Conservation (phyloP, 2,888 invertebrate genomes). For the Drosophila basisetae region DNA sequence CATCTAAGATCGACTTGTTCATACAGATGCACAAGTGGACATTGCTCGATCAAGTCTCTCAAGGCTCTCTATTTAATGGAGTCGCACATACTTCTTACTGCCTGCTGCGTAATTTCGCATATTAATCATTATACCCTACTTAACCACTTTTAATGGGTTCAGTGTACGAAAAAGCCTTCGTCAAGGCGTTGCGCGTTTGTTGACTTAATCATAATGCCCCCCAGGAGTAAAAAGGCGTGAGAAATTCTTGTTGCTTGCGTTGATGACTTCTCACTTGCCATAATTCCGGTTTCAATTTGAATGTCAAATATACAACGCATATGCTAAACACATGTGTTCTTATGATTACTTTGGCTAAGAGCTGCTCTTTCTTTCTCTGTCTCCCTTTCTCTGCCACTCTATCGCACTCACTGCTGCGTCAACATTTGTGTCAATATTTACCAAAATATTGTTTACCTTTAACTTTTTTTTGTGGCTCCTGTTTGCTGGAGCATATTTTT, state of each 20-base stretch:
- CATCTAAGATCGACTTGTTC: neutral
- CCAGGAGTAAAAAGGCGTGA: constrained; percentile 6
- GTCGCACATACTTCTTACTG: neutral
- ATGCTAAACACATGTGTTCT: constrained; percentile 24
- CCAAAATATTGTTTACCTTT: constrained; percentile 69
- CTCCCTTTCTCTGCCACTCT: neutral
- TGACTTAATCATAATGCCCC: neutral
- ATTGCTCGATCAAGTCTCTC: neutral
- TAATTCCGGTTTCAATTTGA: constrained; percentile 11
- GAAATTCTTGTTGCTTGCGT: constrained; percentile 18
- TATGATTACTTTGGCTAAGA: neutral
- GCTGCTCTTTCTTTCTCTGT: neutral
- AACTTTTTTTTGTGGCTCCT: constrained; percentile 32
- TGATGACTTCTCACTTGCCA: constrained; percentile 29
- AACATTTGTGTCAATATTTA: constrained; percentile 64
- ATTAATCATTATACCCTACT: neutral
- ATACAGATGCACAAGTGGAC: too few species aligned
- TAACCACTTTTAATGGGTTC: neutral
- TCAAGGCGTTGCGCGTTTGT: neutral
- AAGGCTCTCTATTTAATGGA: neutral
- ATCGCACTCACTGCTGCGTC: neutral
- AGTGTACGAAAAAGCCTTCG: neutral
- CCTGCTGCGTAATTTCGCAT: neutral
- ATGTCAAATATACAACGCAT: constrained; percentile 3
- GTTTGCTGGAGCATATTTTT: constrained; percentile 26